These are phyloP conservation scores for Hedychridium roseum DNA, from an alignment of 2,888 invertebrate genomes.

Conservation along the genomic window DNA sequence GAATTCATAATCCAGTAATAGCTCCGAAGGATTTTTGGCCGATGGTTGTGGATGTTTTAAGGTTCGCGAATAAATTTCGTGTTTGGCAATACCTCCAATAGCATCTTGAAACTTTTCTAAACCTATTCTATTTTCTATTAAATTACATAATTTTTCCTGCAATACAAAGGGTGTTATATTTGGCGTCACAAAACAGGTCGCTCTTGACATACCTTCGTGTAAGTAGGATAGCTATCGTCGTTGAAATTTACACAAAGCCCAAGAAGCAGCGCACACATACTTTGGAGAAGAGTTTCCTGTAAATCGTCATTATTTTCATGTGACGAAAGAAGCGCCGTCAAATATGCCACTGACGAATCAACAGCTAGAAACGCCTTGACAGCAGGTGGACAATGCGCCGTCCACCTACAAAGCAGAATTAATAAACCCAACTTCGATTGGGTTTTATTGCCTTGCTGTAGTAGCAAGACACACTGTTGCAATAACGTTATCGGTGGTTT, in stretches of 20 bases:
- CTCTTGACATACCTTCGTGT: constrained; percentile 70
- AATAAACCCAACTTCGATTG: constrained; percentile 89
- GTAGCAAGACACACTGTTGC: constrained; percentile 84
- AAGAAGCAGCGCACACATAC: constrained; percentile 90
- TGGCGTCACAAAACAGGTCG: neutral
- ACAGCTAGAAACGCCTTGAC: constrained; percentile 83
- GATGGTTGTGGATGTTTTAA: constrained; percentile 92
- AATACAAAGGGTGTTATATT: constrained; percentile 18
- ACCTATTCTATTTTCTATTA: constrained; percentile 90
- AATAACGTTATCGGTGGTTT: constrained; percentile 88
- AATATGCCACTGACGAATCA: constrained; percentile 83
- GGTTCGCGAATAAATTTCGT: constrained; percentile 91
- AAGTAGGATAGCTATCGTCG: constrained; percentile 79
- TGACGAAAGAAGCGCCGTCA: constrained; percentile 70
- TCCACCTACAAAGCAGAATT: constrained; percentile 90
- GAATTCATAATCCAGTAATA: constrained; percentile 94
- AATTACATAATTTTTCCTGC: constrained; percentile 77
- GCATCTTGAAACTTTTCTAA: constrained; percentile 87
- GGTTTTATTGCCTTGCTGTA: constrained; percentile 83
- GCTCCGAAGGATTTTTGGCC: constrained; percentile 77
- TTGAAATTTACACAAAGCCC: constrained; percentile 92
- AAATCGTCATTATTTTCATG: constrained; percentile 91
- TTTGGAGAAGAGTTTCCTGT: constrained; percentile 86
- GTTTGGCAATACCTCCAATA: constrained; percentile 83
- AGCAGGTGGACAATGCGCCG: constrained; percentile 82